Percentiles rank a stretch among this genome's conserved stretches.
These are phyloP conservation scores for Macropus fuliginosus DNA, from an alignment of 2,797 vertebrate genomes.

Conservation along the genomic window DNA sequence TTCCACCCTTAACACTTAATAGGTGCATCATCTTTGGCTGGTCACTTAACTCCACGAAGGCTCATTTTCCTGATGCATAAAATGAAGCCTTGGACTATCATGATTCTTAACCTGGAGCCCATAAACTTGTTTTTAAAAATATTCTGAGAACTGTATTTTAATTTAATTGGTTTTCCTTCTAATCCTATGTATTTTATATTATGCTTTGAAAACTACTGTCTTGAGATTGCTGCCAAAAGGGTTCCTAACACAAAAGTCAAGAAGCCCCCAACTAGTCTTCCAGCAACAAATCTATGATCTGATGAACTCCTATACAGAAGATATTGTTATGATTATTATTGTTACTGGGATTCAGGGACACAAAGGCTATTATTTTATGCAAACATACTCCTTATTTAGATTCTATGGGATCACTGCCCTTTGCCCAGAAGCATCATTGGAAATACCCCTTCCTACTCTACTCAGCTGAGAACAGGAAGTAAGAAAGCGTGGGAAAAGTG, in stretches of 20 bases:
- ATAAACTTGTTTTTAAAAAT: neutral
- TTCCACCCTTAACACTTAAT: neutral
- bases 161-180: neutral
- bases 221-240: neutral
- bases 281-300: neutral
- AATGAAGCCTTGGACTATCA: neutral
- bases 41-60: neutral
- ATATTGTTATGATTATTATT: neutral
- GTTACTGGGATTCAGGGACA: neutral
- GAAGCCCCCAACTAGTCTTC: neutral
- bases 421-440: neutral
- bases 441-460: neutral
- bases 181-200: neutral
- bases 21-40: neutral
- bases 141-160: neutral
- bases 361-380: neutral
- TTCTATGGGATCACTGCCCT: neutral
- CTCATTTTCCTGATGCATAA: neutral
- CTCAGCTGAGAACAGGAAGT: neutral
- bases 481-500: neutral
- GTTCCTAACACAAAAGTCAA: neutral
- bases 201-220: neutral
- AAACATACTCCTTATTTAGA: neutral
- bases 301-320: neutral
- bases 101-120: neutral